These are phyloP conservation scores for Bothrops jararaca DNA, from an alignment of 2,113 vertebrate species.

Conservation along the genomic window DNA sequence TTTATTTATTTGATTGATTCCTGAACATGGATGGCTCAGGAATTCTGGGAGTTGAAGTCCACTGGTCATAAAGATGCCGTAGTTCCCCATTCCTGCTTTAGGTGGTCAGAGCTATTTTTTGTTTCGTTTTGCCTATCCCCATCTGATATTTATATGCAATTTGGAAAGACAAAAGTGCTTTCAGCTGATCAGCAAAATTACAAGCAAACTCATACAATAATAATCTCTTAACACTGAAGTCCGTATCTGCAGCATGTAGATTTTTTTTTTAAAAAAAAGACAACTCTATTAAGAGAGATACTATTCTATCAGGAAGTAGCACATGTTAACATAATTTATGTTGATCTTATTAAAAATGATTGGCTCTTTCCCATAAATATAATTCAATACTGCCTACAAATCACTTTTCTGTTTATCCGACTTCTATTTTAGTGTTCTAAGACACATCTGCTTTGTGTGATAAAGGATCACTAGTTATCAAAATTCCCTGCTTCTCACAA, in stretches of 20 bases:
- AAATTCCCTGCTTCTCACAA: background rate
- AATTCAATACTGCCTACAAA: background rate
- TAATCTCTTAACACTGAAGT: background rate
- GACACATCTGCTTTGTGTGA: background rate
- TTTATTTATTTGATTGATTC: background rate
- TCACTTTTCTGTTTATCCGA: background rate
- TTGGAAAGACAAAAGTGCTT: background rate
- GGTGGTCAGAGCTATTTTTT: background rate
- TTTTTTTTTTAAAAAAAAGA: background rate
- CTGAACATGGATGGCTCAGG: background rate
- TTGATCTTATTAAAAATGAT: background rate
- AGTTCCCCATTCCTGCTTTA: background rate
- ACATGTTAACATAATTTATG: background rate
- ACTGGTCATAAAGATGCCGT: background rate
- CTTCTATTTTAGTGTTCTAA: background rate
- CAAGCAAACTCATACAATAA: background rate
- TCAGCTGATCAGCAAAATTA: background rate
- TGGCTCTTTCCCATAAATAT: background rate
- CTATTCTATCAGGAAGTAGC: background rate
- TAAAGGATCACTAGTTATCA: rapidly evolving
- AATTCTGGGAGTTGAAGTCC: background rate
- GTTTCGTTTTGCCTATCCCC: background rate
- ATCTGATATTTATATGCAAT: background rate
- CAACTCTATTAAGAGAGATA: background rate
- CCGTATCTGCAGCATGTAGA: background rate